Conservation (phyloP, 2,888 invertebrate species). For the Euplagia quadripunctaria region DNA sequence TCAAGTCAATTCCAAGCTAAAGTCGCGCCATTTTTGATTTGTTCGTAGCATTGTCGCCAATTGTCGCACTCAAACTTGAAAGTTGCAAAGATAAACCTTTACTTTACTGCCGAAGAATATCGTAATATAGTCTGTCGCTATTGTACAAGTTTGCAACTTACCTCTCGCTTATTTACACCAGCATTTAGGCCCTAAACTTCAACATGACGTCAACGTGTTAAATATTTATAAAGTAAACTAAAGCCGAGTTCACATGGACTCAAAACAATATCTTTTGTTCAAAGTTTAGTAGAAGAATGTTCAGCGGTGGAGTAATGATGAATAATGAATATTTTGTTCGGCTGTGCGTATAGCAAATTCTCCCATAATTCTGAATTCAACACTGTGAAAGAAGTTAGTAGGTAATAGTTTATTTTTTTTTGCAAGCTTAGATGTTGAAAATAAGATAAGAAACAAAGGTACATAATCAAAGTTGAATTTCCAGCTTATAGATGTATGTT, state of each 20-base stretch:
- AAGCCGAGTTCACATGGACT: conserved; percentile 10
- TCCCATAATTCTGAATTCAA: neutral
- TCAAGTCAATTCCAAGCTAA: neutral
- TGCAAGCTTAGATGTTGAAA: no score
- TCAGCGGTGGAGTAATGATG: neutral
- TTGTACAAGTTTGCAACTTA: conserved; percentile 15
- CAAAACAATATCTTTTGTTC: neutral
- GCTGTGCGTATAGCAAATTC: neutral
- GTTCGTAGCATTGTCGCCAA: neutral
- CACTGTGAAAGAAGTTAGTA: neutral
- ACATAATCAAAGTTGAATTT: no score
- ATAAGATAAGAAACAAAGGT: no score
- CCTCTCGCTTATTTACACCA: conserved; percentile 18
- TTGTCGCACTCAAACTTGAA: conserved; percentile 4
- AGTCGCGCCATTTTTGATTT: conserved; percentile 6
- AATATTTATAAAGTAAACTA: conserved; percentile 24
- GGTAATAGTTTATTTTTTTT: no score
- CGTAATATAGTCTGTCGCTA: conserved; percentile 12
- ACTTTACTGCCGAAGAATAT: conserved; percentile 8
- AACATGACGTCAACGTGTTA: conserved; percentile 20
- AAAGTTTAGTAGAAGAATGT: neutral
- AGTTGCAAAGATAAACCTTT: conserved; percentile 3
- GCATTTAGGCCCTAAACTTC: conserved; percentile 20
- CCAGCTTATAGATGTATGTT: no score
- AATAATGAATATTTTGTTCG: neutral